A percentile compares a stretch with the other conserved stretches of the same genome.
Evolutionary conservation across 2,113 vertebrate genomes (phyloP).

Genomic region (Channa argus): DNA sequence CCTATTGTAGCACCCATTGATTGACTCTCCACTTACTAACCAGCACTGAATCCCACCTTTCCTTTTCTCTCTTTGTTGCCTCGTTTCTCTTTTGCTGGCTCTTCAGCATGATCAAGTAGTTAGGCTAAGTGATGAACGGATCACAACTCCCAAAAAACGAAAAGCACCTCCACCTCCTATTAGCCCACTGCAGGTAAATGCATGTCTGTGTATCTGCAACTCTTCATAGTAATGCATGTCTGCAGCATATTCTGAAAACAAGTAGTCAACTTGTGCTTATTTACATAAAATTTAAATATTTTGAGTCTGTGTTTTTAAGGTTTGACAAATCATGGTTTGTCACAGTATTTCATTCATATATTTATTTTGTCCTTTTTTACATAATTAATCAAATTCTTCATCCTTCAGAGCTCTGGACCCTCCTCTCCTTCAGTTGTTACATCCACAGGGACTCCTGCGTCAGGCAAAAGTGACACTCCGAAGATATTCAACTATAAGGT

Average conservation of each 20-base stretch:
- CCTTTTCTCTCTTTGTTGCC: constrained; percentile 45
- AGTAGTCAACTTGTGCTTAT: background rate
- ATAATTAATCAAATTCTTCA: background rate
- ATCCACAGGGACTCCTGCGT: constrained; percentile 63
- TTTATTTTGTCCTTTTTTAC: too few relatives aligned
- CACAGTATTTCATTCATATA: too few relatives aligned
- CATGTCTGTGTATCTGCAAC: constrained; percentile 51
- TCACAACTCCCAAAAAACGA: constrained; percentile 99
- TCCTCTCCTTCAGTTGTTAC: constrained; percentile 68
- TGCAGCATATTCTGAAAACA: constrained; percentile 19
- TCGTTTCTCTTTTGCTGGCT: constrained; percentile 83
- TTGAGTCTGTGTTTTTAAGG: too few relatives aligned
- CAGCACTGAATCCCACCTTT: constrained; percentile 62
- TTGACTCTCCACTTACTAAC: constrained; percentile 73
- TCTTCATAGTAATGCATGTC: constrained; percentile 40
- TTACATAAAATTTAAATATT: background rate
- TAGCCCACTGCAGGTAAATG: constrained; percentile 95
- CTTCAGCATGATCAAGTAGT: constrained; percentile 96
- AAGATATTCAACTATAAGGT: constrained; percentile 79
- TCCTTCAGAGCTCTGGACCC: constrained; percentile 65
- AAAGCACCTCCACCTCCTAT: constrained; percentile 98
- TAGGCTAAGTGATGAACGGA: constrained; percentile 97
- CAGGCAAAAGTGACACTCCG: constrained; percentile 71
- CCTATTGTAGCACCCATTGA: constrained; percentile 33
- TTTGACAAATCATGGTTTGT: too few relatives aligned